Conservation (phyloP, 2,113 vertebrate species). For the Oxyura jamaicensis region DNA sequence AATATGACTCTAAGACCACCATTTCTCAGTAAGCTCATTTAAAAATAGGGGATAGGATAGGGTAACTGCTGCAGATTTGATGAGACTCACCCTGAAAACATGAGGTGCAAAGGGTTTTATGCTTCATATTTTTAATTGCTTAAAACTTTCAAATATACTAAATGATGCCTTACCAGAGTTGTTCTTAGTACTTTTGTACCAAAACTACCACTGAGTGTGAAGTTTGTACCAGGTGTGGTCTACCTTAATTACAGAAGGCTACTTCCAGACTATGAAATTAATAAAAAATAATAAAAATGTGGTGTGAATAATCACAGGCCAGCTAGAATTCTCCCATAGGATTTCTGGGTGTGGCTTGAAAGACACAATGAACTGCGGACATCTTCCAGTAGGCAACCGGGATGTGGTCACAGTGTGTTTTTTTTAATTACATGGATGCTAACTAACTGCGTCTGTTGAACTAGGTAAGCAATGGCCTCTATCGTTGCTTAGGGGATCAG, state of each 20-base stretch:
- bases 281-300: neutral
- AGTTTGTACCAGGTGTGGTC: neutral
- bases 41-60: neutral
- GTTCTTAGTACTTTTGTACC: neutral
- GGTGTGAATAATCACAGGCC: neutral
- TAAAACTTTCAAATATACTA: neutral
- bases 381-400: neutral
- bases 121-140: neutral
- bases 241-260: neutral
- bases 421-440: neutral
- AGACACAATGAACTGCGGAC: neutral
- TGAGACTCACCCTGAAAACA: neutral
- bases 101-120: neutral
- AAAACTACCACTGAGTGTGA: neutral
- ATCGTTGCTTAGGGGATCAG: neutral
- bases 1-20: neutral
- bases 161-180: neutral
- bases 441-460: neutral
- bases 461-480: neutral
- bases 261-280: neutral
- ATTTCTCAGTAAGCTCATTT: neutral
- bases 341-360: neutral
- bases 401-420: neutral
- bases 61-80: neutral
- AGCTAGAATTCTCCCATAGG: neutral